A percentile compares a stretch with the other conserved stretches of the same genome.
Conservation (phyloP, 2,797 vertebrate genomes). For the Trichosurus vulpecula region DNA sequence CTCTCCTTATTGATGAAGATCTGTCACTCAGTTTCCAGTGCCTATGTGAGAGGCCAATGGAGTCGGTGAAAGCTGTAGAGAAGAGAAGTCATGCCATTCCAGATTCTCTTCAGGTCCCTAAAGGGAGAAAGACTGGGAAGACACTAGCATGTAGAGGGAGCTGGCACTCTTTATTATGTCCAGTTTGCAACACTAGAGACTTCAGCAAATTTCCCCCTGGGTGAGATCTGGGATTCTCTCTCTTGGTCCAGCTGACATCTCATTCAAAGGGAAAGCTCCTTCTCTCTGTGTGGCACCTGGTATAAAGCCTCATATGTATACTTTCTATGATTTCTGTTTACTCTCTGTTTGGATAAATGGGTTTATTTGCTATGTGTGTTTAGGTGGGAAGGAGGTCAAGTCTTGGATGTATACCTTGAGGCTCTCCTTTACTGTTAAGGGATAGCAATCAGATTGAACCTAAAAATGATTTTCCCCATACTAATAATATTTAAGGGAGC, state of each 20-base stretch:
- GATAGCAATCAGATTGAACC: no score
- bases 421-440: not conserved
- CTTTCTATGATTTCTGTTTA: not conserved
- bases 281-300: not conserved
- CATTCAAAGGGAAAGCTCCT: not conserved
- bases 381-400: not conserved
- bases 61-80: no score
- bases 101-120: not conserved
- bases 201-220: not conserved
- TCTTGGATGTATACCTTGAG: not conserved
- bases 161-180: not conserved
- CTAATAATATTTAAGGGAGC: not conserved
- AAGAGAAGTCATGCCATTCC: not conserved
- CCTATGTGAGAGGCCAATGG: no score
- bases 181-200: not conserved
- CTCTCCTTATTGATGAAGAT: not conserved
- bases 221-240: not conserved
- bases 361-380: not conserved
- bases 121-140: not conserved
- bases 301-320: not conserved
- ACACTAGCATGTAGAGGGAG: not conserved
- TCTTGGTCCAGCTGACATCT: not conserved
- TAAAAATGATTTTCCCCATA: not conserved
- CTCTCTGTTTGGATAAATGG: not conserved
- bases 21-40: not conserved